Evolutionary conservation across 2,797 vertebrate genomes (phyloP).

Genomic region (Sebastes umbrosus): DNA sequence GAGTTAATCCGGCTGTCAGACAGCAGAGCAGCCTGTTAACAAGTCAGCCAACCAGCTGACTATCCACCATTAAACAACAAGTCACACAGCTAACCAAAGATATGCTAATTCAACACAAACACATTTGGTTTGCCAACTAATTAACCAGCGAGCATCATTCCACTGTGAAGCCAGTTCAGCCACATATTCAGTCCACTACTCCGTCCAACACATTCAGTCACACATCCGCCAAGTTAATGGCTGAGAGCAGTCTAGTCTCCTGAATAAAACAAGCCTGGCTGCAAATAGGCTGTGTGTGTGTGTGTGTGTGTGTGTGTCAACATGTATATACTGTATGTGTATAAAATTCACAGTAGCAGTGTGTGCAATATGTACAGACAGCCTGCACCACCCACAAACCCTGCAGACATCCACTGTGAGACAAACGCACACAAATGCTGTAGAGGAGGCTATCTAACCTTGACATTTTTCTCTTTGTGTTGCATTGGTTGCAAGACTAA

Average conservation of each 20-base stretch:
- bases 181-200: background rate
- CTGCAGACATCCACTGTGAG: background rate
- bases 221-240: background rate
- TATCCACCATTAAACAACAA: background rate
- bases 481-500: background rate
- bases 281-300: background rate
- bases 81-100: background rate
- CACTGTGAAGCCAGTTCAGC: background rate
- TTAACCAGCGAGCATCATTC: background rate
- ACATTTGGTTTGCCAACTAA: background rate
- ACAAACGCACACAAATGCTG: background rate
- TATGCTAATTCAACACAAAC: background rate
- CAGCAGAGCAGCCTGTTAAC: background rate
- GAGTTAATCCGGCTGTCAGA: background rate
- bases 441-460: background rate
- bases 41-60: background rate
- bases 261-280: background rate
- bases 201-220: background rate
- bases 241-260: background rate
- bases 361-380: background rate
- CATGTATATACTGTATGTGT: background rate
- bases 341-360: background rate
- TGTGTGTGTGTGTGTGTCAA: background rate
- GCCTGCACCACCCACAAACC: background rate
- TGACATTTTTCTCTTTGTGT: background rate